Base-by-base conservation (phyloP, 2,113 vertebrate species). In the Sakesphorus luctuosus region DNA sequence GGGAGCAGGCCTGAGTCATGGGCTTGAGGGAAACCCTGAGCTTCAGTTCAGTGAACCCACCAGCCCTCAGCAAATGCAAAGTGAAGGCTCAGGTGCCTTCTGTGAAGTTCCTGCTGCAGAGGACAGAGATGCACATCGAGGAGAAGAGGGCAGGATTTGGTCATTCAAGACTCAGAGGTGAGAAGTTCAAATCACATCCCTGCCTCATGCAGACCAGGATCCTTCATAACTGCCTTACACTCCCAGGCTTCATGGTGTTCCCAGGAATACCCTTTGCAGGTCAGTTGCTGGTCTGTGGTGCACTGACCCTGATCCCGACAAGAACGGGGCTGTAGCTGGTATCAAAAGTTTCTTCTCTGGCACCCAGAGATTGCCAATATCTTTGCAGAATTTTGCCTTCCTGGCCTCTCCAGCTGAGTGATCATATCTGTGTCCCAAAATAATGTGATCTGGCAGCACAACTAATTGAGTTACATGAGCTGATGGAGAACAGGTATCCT, bases 401-500 rank as follows among this genome's bases (percentile, higher is more conserved):
- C 49, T 69, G n/a, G 36, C 55, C 25, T 72, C 8, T 50, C 36
- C 47, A 38, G 55, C 73, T 61, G 43, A 31, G 19, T 25, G 33
- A 68, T 77, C 31, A 4, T 36, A 66, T 65, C 68, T 5, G 1
- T 18, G 28, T 43, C 80, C 90, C 83, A 61, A 19, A 83, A n/a
- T 72, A n/a, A 80, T 56, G 81, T 23, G 71, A 79, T 94, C 71
- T 93, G 90, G 65, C 86, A 78, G 62, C 65, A 44, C 0, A 2
- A 53, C 44, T 84, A 63, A 93, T 68, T 65, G 84, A 55, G 36
- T 94, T 86, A 47, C 20, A 40, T 26, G 61, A 75, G 52, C 53
- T 92, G 92, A 94, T 49, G 61, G 2, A 90, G 65, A 93, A 4
- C 86, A 93, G 90, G 79, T 90, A 69, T 66, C 88, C 66, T 78